Evolutionary conservation across 2,888 invertebrate species (phyloP).

Genomic region (Automeris io): DNA sequence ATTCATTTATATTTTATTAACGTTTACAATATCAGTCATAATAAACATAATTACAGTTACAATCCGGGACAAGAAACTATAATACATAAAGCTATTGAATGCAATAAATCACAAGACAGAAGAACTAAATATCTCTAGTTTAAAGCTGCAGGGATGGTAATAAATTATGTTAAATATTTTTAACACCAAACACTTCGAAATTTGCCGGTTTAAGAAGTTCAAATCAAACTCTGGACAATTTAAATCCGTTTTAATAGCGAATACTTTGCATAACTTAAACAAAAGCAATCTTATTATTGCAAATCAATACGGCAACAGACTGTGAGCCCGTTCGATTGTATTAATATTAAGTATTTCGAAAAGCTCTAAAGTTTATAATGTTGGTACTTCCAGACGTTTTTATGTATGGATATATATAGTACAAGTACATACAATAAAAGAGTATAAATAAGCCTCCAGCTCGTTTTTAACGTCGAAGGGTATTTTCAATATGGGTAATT

Average conservation of each 20-base stretch:
- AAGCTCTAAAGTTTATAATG: slow-evolving; percentile 35
- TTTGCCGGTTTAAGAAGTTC: slow-evolving; percentile 21
- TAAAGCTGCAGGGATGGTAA: background rate
- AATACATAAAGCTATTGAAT: too few species aligned
- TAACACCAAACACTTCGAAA: slow-evolving; percentile 14
- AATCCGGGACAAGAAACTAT: too few species aligned
- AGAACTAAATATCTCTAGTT: background rate
- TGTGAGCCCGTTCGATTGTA: slow-evolving; percentile 37
- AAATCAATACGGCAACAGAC: slow-evolving; percentile 48
- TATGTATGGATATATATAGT: slow-evolving; percentile 32
- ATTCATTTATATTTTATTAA: too few species aligned
- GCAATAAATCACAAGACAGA: too few species aligned
- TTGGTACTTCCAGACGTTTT: slow-evolving; percentile 37
- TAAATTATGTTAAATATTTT: background rate
- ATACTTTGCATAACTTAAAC: slow-evolving; percentile 48
- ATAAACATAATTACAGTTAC: too few species aligned
- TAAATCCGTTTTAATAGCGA: slow-evolving; percentile 40
- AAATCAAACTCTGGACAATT: slow-evolving; percentile 30
- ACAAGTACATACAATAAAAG: slow-evolving; percentile 44
- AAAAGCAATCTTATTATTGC: slow-evolving; percentile 47
- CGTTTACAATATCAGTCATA: too few species aligned
- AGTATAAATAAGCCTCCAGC: slow-evolving; percentile 67
- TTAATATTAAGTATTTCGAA: slow-evolving; percentile 42
- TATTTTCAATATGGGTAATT: slow-evolving; percentile 76
- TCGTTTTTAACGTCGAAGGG: slow-evolving; percentile 68